Base-by-base conservation (phyloP, 2,888 invertebrate species). In the Sialis lutaria region DNA sequence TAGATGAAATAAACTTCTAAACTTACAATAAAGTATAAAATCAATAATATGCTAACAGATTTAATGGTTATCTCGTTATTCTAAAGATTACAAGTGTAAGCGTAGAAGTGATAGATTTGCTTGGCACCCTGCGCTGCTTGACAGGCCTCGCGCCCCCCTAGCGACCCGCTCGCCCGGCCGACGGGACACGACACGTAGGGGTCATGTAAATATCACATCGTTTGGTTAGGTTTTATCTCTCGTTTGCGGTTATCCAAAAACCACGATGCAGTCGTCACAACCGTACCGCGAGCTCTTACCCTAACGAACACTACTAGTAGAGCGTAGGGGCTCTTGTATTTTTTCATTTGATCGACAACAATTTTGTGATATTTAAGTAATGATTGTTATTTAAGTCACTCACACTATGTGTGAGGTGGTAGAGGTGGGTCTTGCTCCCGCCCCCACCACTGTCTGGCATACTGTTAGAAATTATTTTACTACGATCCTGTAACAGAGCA, bases 301-400 rank as follows among this genome's bases (percentile, higher is more conserved):
- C 22, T 22, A 22, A 22, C 22, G 22, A 22, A 22, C 22, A 22
- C 22, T 22, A 22, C 22, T 22, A 22, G 22, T 22, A 22, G 22
- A 10, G n/a, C 37, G 37, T 12, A 12, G 7, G 10, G 37, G 37
- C 12, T 12, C 37, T 37, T 12, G 65, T 66, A 63, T 64, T 65
- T 66, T 67, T 65, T 68, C 63, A 66, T 67, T 67, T 67, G 65
- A 66, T 68, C 64, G 64, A 65, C 65, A 65, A 66, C 65, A 67
- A 67, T 68, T 68, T 69, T 70, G 69, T 70, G 69, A 70, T 70
- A 69, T 69, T 68, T 69, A 69, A 68, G 67, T 68, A 68, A 68
- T 67, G 66, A 65, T 67, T 68, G 67, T 68, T 68, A 68, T 67
- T 68, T 22, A 22, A 22, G 22, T 22, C 22, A 22, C 22, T 22